Base-by-base conservation (phyloP, 1,140 invertebrate genomes). In the Drosophila melanica region DNA sequence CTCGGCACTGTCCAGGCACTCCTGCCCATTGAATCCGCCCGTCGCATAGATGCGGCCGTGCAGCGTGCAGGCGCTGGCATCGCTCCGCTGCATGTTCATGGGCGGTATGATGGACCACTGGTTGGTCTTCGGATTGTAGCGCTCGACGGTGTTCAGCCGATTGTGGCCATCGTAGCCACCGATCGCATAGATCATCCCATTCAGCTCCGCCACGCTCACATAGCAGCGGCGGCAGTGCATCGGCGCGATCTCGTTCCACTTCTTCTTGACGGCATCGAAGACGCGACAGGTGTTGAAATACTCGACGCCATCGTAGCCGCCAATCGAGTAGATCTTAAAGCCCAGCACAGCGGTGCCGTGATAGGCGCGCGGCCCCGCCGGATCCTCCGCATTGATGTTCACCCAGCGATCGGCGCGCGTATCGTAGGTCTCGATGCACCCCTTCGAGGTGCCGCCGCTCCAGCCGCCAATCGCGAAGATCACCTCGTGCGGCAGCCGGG, bases 1-100 rank as follows among this genome's bases (percentile, higher is more conserved):
- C 92, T 98, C 98, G 0, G 95, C 96, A 1, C 96, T 95, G 90
- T 95, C 96, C 92, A 98, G 93, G 82, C 96, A 98, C 79, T 98
- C 96, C 60, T 95, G 95, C 0, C 98, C 97, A 91, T 98, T 97
- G 91, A 98, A 98, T 0, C 98, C 98, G 1, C 96, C 97, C 33
- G 89, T 87, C 6, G 87, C 78, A 74, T 82, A 89, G 55, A 81
- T 93, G 90, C 93, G 92, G 91, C 94, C 94, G 45, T 94, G 93
- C 12, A 95, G 86, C 3, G 94, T 93, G 53, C 94, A 95, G 12
- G 94, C 94, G 78, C 95, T 95, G 0, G 97, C 96, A 86, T 98
- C 97, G 16, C 96, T 97, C 45, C 97, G 92, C 73, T 95, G 95
- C 64, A 94, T 93, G 69, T 95, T 94, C 97, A 98, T 98, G 0